These are phyloP conservation scores for Papilio helenus DNA, from an alignment of 1,140 invertebrate genomes.

Conservation along the genomic window DNA sequence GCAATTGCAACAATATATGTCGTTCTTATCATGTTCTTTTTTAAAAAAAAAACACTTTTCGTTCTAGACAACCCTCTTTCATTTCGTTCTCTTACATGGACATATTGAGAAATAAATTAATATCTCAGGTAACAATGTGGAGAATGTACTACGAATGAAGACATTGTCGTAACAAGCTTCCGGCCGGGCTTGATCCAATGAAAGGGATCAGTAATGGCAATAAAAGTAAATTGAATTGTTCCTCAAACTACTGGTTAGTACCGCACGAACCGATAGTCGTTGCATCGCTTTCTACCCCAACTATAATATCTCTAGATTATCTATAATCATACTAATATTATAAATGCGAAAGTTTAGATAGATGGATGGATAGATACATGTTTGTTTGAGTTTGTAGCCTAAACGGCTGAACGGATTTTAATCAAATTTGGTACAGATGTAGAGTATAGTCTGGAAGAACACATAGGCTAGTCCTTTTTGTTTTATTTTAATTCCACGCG, in stretches of 20 bases:
- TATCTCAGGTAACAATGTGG: background rate
- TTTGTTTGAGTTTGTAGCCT: no score
- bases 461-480: no score
- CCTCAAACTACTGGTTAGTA: conserved; percentile 60
- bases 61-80: background rate
- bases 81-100: background rate
- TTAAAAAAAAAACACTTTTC: background rate
- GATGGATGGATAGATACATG: no score
- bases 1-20: no score
- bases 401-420: no score
- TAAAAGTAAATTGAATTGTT: conserved; percentile 81
- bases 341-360: no score
- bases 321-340: no score
- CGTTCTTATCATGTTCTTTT: no score
- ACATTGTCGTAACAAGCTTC: conserved; percentile 70
- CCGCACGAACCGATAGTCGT: conserved; percentile 35
- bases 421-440: no score
- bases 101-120: background rate
- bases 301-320: no score
- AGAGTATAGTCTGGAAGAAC: no score
- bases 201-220: conserved; percentile 65
- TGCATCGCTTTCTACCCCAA: conserved; percentile 6
- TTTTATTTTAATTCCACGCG: no score
- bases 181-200: conserved; percentile 59
- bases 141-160: conserved; percentile 58